These are phyloP conservation scores for Nanger granti DNA, from an alignment of 2,113 vertebrate species.

Conservation along the genomic window DNA sequence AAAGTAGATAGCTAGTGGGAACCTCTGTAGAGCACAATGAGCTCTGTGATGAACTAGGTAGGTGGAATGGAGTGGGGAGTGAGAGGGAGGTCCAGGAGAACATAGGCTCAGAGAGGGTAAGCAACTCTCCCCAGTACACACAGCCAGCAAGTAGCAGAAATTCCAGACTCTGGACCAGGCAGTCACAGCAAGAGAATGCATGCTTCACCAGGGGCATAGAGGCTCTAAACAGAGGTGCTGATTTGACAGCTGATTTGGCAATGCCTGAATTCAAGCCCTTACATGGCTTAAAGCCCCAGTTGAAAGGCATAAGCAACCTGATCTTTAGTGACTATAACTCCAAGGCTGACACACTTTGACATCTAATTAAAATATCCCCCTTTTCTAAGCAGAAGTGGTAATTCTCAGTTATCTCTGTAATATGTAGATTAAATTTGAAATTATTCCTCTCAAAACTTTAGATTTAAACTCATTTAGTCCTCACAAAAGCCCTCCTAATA, in stretches of 20 bases:
- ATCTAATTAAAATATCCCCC: background rate
- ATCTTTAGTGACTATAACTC: background rate
- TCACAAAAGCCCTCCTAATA: background rate
- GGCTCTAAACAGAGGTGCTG: background rate
- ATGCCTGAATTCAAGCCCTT: background rate
- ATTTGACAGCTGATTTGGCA: background rate
- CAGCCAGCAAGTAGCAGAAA: background rate
- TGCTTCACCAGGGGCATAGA: background rate
- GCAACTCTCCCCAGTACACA: background rate
- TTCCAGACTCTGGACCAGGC: background rate
- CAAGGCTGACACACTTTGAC: background rate
- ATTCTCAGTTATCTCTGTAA: background rate
- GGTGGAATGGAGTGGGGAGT: background rate
- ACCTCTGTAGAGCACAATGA: background rate
- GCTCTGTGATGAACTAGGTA: background rate
- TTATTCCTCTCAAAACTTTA: background rate
- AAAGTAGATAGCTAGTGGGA: background rate
- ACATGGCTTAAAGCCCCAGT: background rate
- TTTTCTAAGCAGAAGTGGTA: background rate
- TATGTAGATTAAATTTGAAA: background rate
- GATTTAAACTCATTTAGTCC: background rate
- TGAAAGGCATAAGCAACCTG: background rate
- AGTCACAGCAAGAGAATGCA: background rate
- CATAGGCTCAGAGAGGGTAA: background rate
- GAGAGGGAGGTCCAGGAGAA: background rate